A percentile compares a stretch with the other conserved stretches of the same genome.
phyloP scores from a whole-genome alignment of 2,113 vertebrate species.

The Silurus asotus region DNA sequence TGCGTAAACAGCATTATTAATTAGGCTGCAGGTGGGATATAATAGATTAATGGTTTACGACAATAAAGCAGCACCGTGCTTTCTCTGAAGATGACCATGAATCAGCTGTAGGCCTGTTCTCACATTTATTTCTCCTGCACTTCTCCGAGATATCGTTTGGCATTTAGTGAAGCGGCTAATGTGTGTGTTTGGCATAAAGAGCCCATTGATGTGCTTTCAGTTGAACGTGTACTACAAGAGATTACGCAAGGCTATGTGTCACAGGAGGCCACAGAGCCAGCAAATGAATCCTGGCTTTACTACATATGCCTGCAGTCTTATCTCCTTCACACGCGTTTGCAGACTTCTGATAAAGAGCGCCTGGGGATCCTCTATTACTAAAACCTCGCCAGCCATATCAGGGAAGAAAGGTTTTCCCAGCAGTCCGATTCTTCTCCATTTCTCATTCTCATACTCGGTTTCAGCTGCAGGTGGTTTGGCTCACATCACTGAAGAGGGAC shows the following conservation, averaged over 20 bases:
- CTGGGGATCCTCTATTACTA: slow-evolving; percentile 68
- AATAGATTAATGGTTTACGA: background rate
- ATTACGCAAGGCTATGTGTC: slow-evolving; percentile 74
- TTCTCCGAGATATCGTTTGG: slow-evolving; percentile 46
- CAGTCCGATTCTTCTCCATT: slow-evolving; percentile 3
- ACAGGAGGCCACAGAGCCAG: slow-evolving; percentile 52
- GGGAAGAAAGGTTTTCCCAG: slow-evolving; percentile 20
- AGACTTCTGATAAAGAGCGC: slow-evolving; percentile 71
- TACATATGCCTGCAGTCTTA: slow-evolving; percentile 62
- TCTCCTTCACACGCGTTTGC: slow-evolving; percentile 64
- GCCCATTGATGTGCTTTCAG: slow-evolving; percentile 67
- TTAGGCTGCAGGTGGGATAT: background rate
- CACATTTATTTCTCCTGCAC: background rate
- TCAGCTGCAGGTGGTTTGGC: slow-evolving; percentile 20
- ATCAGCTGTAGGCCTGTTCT: slow-evolving; percentile 36
- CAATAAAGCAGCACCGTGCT: slow-evolving; percentile 1
- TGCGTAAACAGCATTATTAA: slow-evolving; percentile 6
- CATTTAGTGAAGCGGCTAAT: slow-evolving; percentile 64
- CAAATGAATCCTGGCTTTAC: slow-evolving; percentile 53
- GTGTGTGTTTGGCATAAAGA: slow-evolving; percentile 66
- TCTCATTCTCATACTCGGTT: slow-evolving; percentile 3
- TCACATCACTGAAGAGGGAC: background rate
- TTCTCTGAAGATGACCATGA: slow-evolving; percentile 17
- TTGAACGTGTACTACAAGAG: slow-evolving; percentile 70
- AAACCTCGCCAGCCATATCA: slow-evolving; percentile 47